Evolutionary conservation across 37 sponge, comb jelly and placozoan genomes (phyloP), one percentile per base, ranked within the genome.

Genomic region (Ianthella basta): DNA sequence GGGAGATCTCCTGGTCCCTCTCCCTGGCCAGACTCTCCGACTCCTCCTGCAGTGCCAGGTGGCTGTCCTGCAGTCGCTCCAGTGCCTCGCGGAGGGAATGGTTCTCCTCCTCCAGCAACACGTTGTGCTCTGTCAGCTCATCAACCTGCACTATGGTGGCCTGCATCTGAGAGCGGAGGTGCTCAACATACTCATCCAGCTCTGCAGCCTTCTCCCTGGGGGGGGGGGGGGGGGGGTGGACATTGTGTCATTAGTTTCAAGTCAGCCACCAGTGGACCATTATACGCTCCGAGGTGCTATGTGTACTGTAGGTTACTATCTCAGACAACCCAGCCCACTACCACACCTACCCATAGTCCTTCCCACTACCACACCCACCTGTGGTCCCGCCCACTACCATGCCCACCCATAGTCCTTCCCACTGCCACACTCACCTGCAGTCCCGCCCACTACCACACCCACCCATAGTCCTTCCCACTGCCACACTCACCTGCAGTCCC

Each of bases 161-260:
- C 78, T 75, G 78, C 23, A 40, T 75, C 38, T 75, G 78, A 24
- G 53, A 40, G 24, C 37, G 37, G 20, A 75, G 37, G 44, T 75
- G 44, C 37, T 75, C 78, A 10, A 50, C 25, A 24, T 75, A 75
- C 25, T 75, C 78, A 0, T 75, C 78, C 78, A 75, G 40, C 54
- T 75, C 78, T 36, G 44, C n/a, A 25, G 40, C 38, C 38, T 36
- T 75, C 44, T 41, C 24, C 3, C 24, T 61, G 64, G 12, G 27
- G 34, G 34, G 34, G 6, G 4, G 3, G 23, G n/a, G 14, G 12
- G 23, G 6, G 27, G 14, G 12, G 23, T 24, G 12, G 66, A 20
- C 8, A 20, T 10, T 16, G 23, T 64, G 66, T 56, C 16, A 16
- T 64, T 10, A 20, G 66, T 64, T n/a, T n/a, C n/a, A n/a, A n/a